Conservation (phyloP, 53 echinoderm and acorn worm genomes). For the Paelopatides confundens region DNA sequence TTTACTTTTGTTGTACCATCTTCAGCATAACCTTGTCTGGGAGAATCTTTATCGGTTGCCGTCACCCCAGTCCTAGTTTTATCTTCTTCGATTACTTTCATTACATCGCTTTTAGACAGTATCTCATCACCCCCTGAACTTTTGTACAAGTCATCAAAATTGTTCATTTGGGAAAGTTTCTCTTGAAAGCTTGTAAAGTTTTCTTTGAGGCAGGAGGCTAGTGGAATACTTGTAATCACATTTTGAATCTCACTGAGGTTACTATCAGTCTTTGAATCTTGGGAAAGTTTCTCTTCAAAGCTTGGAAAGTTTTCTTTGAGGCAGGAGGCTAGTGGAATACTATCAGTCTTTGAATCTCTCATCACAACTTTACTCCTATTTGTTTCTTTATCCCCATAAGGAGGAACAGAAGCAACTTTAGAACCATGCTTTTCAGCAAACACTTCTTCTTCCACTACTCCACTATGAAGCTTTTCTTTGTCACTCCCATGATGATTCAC, state of each 20-base stretch:
- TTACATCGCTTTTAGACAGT: background rate
- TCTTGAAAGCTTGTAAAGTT: constrained; percentile 4
- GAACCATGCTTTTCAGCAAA: background rate
- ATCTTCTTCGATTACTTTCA: background rate
- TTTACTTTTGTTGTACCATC: background rate
- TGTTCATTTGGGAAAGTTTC: background rate
- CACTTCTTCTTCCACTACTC: background rate
- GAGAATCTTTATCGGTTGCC: too few relatives aligned
- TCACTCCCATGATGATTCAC: too few relatives aligned
- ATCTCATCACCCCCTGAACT: background rate
- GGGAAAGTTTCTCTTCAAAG: background rate
- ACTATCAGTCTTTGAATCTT: background rate
- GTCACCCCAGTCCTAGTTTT: background rate
- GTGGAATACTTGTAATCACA: constrained; percentile 22
- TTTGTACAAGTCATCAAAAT: background rate
- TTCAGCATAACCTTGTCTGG: background rate
- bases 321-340: constrained; percentile 21
- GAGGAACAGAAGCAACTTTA: background rate
- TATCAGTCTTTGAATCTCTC: too few relatives aligned
- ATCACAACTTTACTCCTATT: too few relatives aligned
- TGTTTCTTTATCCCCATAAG: background rate
- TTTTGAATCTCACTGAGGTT: background rate
- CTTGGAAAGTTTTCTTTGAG: background rate
- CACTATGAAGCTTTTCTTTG: background rate
- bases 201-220: constrained; percentile 18